Evolutionary conservation across 1,140 invertebrate genomes (phyloP).

Genomic region (Brachionus sp.): DNA sequence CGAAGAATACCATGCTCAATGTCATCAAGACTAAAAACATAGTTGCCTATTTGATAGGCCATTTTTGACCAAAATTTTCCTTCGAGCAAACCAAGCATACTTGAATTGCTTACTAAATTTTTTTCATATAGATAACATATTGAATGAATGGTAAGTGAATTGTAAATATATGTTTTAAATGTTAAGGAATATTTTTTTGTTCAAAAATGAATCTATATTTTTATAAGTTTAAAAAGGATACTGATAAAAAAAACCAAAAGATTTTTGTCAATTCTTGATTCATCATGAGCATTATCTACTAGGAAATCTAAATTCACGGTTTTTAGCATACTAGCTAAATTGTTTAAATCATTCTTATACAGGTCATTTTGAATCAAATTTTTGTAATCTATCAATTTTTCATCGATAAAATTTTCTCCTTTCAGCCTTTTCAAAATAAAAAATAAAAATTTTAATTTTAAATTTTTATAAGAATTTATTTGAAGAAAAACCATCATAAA

Average conservation of each 20-base stretch:
- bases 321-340: background rate
- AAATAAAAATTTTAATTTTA: too few species aligned
- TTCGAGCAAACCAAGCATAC: background rate
- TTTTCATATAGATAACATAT: background rate
- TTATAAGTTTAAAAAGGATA: background rate
- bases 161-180: background rate
- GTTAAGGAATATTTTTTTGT: background rate
- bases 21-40: slow-evolving; percentile 56
- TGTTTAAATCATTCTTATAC: background rate
- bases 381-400: slow-evolving; percentile 24
- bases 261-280: background rate
- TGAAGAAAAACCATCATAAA: background rate
- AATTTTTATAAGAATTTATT: background rate
- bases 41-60: slow-evolving; percentile 50
- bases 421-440: background rate
- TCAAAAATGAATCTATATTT: background rate
- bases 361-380: slow-evolving; percentile 21
- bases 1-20: slow-evolving; percentile 60
- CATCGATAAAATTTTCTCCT: slow-evolving; percentile 1
- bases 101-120: background rate
- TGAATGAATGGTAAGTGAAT: slow-evolving; percentile 35
- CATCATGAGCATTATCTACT: background rate
- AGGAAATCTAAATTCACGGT: background rate
- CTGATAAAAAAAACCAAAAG: slow-evolving; percentile 31
- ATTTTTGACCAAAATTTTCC: slow-evolving; percentile 45